These are phyloP conservation scores for Ageneiosus marmoratus DNA, from an alignment of 2,113 vertebrate genomes.

Conservation along the genomic window DNA sequence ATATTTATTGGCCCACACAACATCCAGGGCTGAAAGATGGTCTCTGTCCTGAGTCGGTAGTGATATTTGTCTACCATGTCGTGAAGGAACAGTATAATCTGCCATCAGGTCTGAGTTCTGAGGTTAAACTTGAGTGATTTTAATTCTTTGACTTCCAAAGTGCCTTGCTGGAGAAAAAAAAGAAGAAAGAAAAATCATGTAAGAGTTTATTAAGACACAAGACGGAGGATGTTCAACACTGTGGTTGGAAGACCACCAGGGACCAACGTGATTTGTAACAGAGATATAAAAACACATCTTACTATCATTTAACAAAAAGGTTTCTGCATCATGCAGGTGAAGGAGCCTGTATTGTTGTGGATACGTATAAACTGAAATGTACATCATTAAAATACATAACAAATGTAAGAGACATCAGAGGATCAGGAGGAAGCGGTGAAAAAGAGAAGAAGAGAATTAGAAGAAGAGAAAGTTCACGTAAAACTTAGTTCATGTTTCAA, in stretches of 20 bases:
- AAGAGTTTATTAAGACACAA: not conserved
- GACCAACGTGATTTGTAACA: not conserved
- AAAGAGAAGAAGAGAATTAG: no score
- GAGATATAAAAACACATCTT: not conserved
- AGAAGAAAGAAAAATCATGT: not conserved
- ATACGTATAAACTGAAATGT: no score
- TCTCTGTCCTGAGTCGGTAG: not conserved
- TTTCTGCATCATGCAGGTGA: no score
- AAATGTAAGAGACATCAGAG: no score
- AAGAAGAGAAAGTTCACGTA: no score
- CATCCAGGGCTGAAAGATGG: conserved; percentile 17
- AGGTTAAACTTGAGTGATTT: not conserved
- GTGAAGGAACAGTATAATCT: conserved; percentile 18
- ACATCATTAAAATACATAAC: no score
- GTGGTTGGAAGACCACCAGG: not conserved
- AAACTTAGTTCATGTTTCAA: no score
- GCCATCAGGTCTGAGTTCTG: conserved; percentile 8
- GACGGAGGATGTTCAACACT: not conserved
- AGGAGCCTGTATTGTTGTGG: no score
- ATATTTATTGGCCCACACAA: conserved; percentile 37
- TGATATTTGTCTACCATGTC: not conserved
- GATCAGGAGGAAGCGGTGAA: no score
- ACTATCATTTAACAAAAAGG: not conserved
- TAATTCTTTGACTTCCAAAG: not conserved
- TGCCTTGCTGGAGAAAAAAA: not conserved